phyloP scores from a whole-genome alignment of 2,797 vertebrate genomes.

The Phoxinus dragarum region DNA sequence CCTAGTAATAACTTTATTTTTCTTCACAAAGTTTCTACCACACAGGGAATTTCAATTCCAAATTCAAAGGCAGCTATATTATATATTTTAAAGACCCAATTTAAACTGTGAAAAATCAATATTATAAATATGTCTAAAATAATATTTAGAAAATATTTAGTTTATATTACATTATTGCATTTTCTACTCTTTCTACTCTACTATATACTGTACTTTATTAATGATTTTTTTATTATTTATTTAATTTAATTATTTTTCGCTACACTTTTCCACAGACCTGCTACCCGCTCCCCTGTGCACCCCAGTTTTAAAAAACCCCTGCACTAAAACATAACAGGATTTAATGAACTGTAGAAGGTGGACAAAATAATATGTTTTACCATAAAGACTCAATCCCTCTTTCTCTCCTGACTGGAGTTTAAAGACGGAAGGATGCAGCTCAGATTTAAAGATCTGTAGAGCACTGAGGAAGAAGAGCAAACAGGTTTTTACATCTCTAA shows the following conservation, averaged over 20 bases:
- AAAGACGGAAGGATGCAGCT: slow-evolving; percentile 94
- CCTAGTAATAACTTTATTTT: too few species aligned
- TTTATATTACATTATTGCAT: not conserved
- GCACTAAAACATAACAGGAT: not conserved
- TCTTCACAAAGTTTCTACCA: too few species aligned
- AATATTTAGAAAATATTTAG: too few species aligned
- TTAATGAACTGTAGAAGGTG: not conserved
- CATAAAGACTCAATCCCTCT: slow-evolving; percentile 95
- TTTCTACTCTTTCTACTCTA: not conserved
- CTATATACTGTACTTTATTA: not conserved
- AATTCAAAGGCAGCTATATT: not conserved
- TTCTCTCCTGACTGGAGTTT: slow-evolving; percentile 92
- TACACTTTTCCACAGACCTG: too few species aligned
- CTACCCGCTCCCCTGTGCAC: not conserved
- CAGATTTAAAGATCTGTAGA: slow-evolving; percentile 96
- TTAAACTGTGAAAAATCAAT: not conserved
- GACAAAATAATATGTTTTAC: slow-evolving; percentile 66
- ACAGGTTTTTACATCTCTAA: not conserved
- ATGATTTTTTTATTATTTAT: not conserved
- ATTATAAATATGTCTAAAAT: not conserved
- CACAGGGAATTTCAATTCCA: not conserved
- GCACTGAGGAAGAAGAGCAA: slow-evolving; percentile 74
- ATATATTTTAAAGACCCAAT: not conserved
- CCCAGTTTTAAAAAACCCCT: not conserved
- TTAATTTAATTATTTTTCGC: not conserved